Evolutionary conservation across 2,113 vertebrate species (phyloP).

Genomic region (Gallinago jamesoni): DNA sequence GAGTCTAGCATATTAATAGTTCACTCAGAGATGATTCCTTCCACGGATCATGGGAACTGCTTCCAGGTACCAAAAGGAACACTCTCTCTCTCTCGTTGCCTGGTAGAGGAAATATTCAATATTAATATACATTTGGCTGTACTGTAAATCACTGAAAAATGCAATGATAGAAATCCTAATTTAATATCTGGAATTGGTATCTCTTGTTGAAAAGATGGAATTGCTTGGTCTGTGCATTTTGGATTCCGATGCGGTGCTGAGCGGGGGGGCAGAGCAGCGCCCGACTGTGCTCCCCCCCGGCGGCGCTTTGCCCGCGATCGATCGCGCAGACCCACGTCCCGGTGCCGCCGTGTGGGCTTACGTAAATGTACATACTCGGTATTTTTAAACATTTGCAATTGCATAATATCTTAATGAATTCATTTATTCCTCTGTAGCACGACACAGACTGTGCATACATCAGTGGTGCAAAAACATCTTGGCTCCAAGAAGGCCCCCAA

Average conservation of each 20-base stretch:
- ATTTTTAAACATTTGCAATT: conserved; percentile 29
- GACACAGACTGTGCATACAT: background rate
- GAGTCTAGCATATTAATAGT: background rate
- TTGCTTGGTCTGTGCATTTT: background rate
- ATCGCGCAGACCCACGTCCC: background rate
- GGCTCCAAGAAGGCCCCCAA: background rate
- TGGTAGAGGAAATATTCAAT: background rate
- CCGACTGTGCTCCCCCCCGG: background rate
- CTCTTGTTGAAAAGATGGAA: background rate
- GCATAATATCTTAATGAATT: conserved; percentile 11
- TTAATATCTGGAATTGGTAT: background rate
- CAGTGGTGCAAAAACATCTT: background rate
- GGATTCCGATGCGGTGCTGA: background rate
- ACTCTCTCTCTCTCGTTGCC: background rate
- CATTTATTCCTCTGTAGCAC: background rate
- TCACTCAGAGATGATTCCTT: background rate
- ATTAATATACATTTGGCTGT: background rate
- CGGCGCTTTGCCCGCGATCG: background rate
- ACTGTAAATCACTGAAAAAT: background rate
- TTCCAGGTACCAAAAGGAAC: background rate
- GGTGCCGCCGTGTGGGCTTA: background rate
- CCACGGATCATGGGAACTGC: background rate
- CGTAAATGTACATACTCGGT: background rate
- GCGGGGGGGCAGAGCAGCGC: background rate
- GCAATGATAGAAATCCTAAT: background rate